Percentiles rank a stretch among this genome's conserved stretches.
phyloP scores from a whole-genome alignment of 2,797 vertebrate genomes.

The Parambassis ranga region DNA sequence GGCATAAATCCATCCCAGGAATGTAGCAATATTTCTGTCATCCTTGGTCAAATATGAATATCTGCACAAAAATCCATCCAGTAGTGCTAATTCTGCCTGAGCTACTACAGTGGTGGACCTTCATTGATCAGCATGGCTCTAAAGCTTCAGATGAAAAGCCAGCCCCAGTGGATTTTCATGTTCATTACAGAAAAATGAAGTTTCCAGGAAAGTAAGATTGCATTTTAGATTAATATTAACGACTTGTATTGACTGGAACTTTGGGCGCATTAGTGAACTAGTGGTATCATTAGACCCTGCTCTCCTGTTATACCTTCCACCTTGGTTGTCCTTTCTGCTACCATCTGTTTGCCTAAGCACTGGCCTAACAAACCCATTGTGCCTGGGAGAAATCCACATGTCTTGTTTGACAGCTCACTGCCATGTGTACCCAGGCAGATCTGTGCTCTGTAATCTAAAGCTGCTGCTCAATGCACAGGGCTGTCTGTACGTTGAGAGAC shows the following conservation, averaged over 20 bases:
- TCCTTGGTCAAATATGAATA: not conserved
- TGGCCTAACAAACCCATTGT: conserved; percentile 60
- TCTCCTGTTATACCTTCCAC: conserved; percentile 39
- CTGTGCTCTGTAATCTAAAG: conserved; percentile 71
- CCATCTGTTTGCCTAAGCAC: conserved; percentile 65
- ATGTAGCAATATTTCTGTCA: too few relatives aligned
- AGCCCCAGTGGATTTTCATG: too few relatives aligned
- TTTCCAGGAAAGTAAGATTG: too few relatives aligned
- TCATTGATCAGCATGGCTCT: not conserved
- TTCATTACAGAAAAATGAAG: too few relatives aligned
- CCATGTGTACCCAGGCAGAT: conserved; percentile 67
- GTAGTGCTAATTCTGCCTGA: not conserved
- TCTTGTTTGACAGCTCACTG: conserved; percentile 70
- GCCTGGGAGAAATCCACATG: conserved; percentile 55
- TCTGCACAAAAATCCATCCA: not conserved
- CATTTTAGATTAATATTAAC: too few relatives aligned
- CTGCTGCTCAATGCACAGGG: conserved; percentile 63
- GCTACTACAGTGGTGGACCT: not conserved
- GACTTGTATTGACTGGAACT: not conserved
- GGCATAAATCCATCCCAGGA: too few relatives aligned
- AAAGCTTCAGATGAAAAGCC: not conserved
- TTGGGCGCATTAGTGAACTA: not conserved
- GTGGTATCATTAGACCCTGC: not conserved
- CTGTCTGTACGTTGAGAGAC: conserved; percentile 64
- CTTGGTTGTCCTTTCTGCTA: conserved; percentile 41